Percentiles rank a stretch among this genome's conserved stretches.
phyloP scores from a whole-genome alignment of 2,113 vertebrate species.

The Microcebus jonahi region DNA sequence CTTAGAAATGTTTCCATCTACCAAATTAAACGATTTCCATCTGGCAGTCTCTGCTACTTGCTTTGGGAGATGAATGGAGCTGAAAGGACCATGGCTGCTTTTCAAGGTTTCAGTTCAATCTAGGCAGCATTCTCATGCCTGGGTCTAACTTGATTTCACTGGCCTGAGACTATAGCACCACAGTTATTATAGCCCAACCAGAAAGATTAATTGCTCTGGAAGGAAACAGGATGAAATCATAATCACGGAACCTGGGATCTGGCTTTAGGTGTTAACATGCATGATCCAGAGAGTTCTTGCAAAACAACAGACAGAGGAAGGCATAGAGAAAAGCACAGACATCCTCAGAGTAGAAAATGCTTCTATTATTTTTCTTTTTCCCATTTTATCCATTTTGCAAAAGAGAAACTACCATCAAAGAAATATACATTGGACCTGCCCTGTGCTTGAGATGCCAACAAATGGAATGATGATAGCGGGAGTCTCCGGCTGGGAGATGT shows the following conservation, averaged over 20 bases:
- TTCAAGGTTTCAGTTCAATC: conserved; percentile 54
- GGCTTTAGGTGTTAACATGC: not conserved
- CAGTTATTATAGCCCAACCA: conserved; percentile 1
- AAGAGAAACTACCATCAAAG: not conserved
- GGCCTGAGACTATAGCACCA: not conserved
- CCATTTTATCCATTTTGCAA: not conserved
- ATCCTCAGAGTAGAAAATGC: not conserved
- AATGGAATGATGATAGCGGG: not conserved
- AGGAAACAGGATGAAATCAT: conserved; percentile 31
- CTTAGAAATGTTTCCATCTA: conserved; percentile 56
- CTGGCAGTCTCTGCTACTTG: conserved; percentile 42
- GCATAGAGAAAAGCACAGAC: not conserved
- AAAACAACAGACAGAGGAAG: not conserved
- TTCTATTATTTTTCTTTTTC: not conserved
- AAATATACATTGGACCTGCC: not conserved
- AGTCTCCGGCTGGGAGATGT: not conserved
- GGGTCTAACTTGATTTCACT: conserved; percentile 33
- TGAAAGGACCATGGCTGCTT: conserved; percentile 50
- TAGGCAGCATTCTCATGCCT: conserved; percentile 2
- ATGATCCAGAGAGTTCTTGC: not conserved
- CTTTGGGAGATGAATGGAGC: conserved; percentile 24
- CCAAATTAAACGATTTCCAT: conserved; percentile 55
- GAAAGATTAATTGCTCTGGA: conserved; percentile 4
- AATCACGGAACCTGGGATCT: not conserved
- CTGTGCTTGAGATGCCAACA: not conserved